Percentiles rank a stretch among this genome's conserved stretches.
Conservation (phyloP, 2,113 vertebrate genomes). For the Pelecanoides urinatrix region DNA sequence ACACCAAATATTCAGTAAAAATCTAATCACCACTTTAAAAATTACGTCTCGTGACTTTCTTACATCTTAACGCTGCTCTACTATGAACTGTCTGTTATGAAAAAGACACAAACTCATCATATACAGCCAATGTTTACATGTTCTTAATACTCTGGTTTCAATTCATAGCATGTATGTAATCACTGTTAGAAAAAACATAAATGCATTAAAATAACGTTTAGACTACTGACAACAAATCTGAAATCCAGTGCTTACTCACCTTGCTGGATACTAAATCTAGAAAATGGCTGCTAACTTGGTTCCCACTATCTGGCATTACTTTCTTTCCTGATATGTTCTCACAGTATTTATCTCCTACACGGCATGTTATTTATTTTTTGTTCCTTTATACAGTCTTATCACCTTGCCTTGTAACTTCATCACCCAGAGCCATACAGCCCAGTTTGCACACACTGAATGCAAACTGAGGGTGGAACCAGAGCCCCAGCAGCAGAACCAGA, state of each 20-base stretch:
- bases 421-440: too few relatives aligned
- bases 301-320: background rate
- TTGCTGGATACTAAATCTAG: background rate
- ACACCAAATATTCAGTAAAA: background rate
- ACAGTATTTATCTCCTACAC: background rate
- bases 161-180: background rate
- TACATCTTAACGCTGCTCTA: background rate
- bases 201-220: background rate
- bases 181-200: background rate
- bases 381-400: too few relatives aligned
- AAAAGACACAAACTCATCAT: background rate
- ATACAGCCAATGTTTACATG: background rate
- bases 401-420: too few relatives aligned
- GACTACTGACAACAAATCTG: background rate
- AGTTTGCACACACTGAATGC: too few relatives aligned
- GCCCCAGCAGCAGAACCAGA: too few relatives aligned
- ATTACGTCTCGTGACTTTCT: background rate
- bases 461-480: too few relatives aligned
- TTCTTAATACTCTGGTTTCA: background rate
- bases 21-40: background rate
- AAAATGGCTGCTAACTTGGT: background rate
- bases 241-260: background rate
- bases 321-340: background rate
- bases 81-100: background rate
- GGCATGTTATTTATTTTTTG: too few relatives aligned